These are phyloP conservation scores for Aspiorhynchus laticeps DNA, from an alignment of 2,113 vertebrate species.

Conservation along the genomic window DNA sequence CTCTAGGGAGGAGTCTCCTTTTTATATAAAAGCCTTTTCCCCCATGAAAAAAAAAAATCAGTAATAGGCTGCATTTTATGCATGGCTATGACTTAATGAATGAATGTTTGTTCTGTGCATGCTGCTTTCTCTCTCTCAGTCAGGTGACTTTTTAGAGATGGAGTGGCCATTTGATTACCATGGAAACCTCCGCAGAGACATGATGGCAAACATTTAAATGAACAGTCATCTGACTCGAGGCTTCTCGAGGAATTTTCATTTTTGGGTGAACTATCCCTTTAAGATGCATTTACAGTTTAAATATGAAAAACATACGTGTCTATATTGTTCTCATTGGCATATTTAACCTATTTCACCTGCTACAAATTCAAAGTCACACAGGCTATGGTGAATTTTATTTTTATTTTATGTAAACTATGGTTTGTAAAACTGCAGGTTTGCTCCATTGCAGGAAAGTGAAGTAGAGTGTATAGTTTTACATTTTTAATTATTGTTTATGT, in stretches of 20 bases:
- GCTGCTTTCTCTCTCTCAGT: conserved; percentile 16
- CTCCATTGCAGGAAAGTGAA: too few relatives aligned
- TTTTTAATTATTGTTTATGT: too few relatives aligned
- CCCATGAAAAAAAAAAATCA: neutral
- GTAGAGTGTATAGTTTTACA: too few relatives aligned
- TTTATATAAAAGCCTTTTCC: neutral
- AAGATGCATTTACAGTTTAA: neutral
- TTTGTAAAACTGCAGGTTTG: too few relatives aligned
- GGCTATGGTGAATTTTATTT: too few relatives aligned
- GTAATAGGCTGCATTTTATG: conserved; percentile 4
- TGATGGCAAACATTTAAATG: conserved; percentile 56
- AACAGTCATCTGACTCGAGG: conserved; percentile 44
- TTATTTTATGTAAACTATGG: too few relatives aligned
- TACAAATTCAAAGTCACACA: too few relatives aligned
- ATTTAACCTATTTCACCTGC: neutral
- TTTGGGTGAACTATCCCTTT: too few relatives aligned
- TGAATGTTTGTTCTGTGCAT: conserved; percentile 26
- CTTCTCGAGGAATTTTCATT: too few relatives aligned
- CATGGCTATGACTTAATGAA: neutral
- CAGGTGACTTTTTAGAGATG: conserved; percentile 52
- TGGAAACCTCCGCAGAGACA: conserved; percentile 55
- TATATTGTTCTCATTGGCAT: neutral
- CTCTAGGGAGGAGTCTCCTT: too few relatives aligned
- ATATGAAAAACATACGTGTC: neutral
- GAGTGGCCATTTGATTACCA: conserved; percentile 54